Conservation (phyloP, 2,113 vertebrate species). For the Coryphaenoides rupestris region DNA sequence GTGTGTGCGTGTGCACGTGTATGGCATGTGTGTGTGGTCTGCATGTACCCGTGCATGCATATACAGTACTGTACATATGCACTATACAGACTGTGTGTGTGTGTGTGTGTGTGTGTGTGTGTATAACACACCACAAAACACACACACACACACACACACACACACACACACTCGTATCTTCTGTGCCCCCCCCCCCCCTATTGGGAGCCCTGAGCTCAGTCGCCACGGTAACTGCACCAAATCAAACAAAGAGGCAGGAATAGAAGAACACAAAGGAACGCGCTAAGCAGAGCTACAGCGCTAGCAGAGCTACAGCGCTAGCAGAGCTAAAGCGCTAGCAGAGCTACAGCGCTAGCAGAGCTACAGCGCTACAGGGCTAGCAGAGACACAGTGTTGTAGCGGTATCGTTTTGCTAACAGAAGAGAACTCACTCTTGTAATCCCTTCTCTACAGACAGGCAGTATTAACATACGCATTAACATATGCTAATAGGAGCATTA, state of each 20-base stretch:
- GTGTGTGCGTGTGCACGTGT: too few relatives aligned
- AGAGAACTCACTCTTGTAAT: too few relatives aligned
- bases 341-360: too few relatives aligned
- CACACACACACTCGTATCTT: constrained; percentile 3
- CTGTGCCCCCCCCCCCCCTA: constrained; percentile 38
- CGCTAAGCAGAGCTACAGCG: constrained; percentile 15
- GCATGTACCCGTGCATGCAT: constrained; percentile 10
- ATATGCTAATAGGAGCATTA: too few relatives aligned
- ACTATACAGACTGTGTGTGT: background rate
- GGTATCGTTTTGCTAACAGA: too few relatives aligned
- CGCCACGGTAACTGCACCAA: constrained; percentile 74
- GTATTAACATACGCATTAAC: too few relatives aligned
- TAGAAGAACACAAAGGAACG: constrained; percentile 70
- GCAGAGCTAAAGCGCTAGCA: too few relatives aligned
- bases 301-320: too few relatives aligned
- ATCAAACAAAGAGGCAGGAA: constrained; percentile 75
- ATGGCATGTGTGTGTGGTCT: background rate
- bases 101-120: constrained; percentile 1
- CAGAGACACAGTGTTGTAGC: too few relatives aligned
- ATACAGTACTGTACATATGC: too few relatives aligned
- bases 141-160: background rate
- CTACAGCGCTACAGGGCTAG: too few relatives aligned
- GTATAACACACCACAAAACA: constrained; percentile 6
- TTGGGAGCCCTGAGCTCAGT: constrained; percentile 68
- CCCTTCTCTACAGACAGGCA: too few relatives aligned